Base-by-base conservation (phyloP, 2,888 invertebrate genomes). In the Cylindroiulus punctatus region DNA sequence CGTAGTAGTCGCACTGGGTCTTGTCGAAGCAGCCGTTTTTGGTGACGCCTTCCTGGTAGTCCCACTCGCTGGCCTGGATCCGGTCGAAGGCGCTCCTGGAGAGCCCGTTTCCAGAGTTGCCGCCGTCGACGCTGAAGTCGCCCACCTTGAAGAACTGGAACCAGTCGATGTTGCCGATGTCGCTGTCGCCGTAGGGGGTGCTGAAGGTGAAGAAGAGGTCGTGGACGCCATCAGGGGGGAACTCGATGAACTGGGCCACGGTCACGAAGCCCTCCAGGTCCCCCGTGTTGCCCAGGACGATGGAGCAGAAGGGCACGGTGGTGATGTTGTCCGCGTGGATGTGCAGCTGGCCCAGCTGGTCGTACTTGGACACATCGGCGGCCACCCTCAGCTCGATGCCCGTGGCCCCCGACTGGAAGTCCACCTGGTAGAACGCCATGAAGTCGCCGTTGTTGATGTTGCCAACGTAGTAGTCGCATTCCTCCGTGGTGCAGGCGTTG, bases 141-240 rank as follows among this genome's bases (percentile, higher is more conserved):
- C 65, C 65, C 12, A 76, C 30, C 14, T 7, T 76, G 76, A 2
- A 76, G 76, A 76, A 76, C 76, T 76, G 76, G 76, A 76, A 76
- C 76, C 76, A 76, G 76, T 76, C 76, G 30, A 76, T 76, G 76
- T 76, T 76, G 12, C 76, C 76, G 22, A 76, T 76, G 76, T 76
- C 76, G 26, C 76, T 76, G 76, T 4, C 10, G 30, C 12, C 76
- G 30, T 12, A 76, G 8, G 22, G 26, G 14, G 76, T 76, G 30
- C 30, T 14, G 30, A 76, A 76, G 26, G 76, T 14, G 30, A 76
- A 14, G 30, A 26, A 30, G 12, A 76, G 10, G 26, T 76, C 76
- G 14, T 22, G 76, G 5, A 76, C 76, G 4, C 76, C 76, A 12
- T 30, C 76, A 10, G 76, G 76, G 5, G 26, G 76, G 30, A 10